phyloP scores from a whole-genome alignment of 30 jellyfish, hydroid and myxozoan species.

The Aurelia sp. region DNA sequence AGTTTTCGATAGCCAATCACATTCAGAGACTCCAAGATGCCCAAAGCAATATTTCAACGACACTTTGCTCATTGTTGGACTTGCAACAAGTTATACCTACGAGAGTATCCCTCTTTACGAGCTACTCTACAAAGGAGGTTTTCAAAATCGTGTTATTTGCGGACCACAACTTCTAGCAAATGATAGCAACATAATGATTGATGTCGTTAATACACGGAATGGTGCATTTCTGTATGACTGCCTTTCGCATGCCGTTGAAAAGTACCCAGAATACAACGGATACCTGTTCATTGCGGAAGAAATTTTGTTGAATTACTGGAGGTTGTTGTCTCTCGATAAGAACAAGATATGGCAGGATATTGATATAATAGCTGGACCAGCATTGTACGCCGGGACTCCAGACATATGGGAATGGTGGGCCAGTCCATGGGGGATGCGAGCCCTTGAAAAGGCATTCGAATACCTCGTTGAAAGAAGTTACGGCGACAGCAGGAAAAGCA shows the following conservation, averaged over 20 bases:
- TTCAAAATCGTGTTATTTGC: constrained; percentile 76
- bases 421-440: constrained; percentile 98
- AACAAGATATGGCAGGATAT: constrained; percentile 76
- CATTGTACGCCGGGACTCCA: constrained; percentile 80
- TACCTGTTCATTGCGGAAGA: constrained; percentile 90
- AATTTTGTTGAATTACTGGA: constrained; percentile 76
- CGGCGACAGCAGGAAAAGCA: constrained; percentile 71
- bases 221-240: constrained; percentile 98
- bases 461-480: constrained; percentile 80
- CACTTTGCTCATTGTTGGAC: constrained; percentile 69
- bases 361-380: constrained; percentile 74
- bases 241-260: constrained; percentile 65
- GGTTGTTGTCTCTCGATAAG: constrained; percentile 41
- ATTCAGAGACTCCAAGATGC: constrained; percentile 15
- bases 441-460: constrained; percentile 93
- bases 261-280: constrained; percentile 73
- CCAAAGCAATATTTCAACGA: constrained; percentile 63
- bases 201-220: constrained; percentile 77
- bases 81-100: constrained; percentile 78
- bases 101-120: constrained; percentile 93
- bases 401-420: constrained; percentile 99
- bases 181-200: constrained; percentile 54
- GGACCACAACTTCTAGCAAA: constrained; percentile 74
- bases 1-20: not conserved
- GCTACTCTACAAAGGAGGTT: constrained; percentile 83